A percentile compares a stretch with the other conserved stretches of the same genome.
Evolutionary conservation across 2,113 vertebrate genomes (phyloP).

Genomic region (Sinosuthora webbiana): DNA sequence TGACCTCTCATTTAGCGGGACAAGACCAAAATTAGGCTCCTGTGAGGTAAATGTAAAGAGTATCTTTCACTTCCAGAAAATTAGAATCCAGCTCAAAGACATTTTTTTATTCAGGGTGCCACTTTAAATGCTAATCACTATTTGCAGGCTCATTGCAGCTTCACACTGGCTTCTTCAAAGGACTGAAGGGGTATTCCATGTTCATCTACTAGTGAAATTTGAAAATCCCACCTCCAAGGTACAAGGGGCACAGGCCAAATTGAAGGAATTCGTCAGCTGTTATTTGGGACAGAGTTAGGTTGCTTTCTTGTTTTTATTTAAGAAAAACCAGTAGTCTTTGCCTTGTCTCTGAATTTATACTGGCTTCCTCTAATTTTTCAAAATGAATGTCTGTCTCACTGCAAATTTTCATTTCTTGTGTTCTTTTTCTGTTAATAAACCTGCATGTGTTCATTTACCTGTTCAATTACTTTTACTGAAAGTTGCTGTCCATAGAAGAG

Average conservation of each 20-base stretch:
- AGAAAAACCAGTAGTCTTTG: background rate
- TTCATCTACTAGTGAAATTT: background rate
- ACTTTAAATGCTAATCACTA: conserved; percentile 34
- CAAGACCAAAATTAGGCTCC: background rate
- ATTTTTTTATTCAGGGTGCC: conserved; percentile 12
- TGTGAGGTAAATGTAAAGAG: background rate
- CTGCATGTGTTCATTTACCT: background rate
- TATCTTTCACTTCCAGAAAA: background rate
- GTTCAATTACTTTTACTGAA: background rate
- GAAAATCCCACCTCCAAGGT: background rate
- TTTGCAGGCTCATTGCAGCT: conserved; percentile 31
- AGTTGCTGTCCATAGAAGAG: background rate
- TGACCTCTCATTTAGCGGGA: background rate
- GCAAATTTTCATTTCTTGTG: background rate
- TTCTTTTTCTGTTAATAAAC: background rate
- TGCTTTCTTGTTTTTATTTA: background rate
- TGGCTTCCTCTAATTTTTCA: background rate
- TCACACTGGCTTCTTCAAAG: conserved; percentile 13
- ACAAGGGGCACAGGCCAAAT: background rate
- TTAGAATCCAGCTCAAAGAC: background rate
- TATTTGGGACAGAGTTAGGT: background rate
- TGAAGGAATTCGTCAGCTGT: background rate
- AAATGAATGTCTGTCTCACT: background rate
- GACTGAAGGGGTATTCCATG: background rate
- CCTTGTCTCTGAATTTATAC: background rate